These are phyloP conservation scores for Matsumyia berberina DNA, from an alignment of 2,888 invertebrate species.

Conservation along the genomic window DNA sequence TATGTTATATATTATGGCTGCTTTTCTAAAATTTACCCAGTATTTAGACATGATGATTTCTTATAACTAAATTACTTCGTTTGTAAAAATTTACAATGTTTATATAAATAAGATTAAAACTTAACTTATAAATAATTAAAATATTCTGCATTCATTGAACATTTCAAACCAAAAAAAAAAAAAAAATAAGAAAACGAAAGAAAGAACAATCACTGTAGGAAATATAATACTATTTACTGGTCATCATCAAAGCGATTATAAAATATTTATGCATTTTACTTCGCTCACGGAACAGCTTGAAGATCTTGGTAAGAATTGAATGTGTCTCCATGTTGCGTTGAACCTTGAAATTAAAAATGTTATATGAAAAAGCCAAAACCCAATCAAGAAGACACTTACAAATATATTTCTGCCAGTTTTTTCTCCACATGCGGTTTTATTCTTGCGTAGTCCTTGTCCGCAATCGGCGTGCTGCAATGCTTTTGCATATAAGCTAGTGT, in stretches of 20 bases:
- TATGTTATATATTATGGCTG: constrained; percentile 46
- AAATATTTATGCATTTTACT: constrained; percentile 81
- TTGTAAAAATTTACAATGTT: constrained; percentile 23
- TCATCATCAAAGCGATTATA: constrained; percentile 76
- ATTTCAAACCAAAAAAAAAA: not conserved
- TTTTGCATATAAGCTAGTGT: constrained; percentile 83
- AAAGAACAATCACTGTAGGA: constrained; percentile 5
- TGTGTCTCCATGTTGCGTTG: constrained; percentile 83
- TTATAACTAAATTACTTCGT: not conserved
- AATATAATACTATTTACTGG: constrained; percentile 29
- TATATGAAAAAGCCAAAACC: not conserved
- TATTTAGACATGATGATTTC: no score
- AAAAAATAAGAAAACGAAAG: constrained; percentile 4
- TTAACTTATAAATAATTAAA: constrained; percentile 35
- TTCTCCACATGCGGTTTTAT: constrained; percentile 83
- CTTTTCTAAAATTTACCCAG: constrained; percentile 13
- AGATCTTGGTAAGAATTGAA: constrained; percentile 82
- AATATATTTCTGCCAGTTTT: constrained; percentile 82
- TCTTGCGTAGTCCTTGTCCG: constrained; percentile 82
- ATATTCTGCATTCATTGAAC: constrained; percentile 37
- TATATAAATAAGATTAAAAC: constrained; percentile 28
- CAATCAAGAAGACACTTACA: constrained; percentile 78
- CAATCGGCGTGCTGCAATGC: constrained; percentile 83
- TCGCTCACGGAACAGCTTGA: constrained; percentile 81
- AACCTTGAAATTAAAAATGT: constrained; percentile 78